Percentiles rank a stretch among this genome's conserved stretches.
These are phyloP conservation scores for Sebastes variabilis DNA, from an alignment of 2,797 vertebrate genomes.

Conservation along the genomic window DNA sequence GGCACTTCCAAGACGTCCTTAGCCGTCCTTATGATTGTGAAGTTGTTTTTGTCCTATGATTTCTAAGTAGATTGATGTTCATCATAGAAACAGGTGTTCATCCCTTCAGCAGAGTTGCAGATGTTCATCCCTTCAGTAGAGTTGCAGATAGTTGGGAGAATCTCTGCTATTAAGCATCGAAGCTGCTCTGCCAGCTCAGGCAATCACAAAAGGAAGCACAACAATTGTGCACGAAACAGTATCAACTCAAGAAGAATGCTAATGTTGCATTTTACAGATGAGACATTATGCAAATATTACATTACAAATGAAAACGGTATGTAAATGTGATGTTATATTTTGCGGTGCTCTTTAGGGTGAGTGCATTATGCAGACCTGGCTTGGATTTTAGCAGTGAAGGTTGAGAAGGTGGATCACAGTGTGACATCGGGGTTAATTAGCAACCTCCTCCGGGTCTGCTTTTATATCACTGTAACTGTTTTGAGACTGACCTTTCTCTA, in stretches of 20 bases:
- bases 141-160: too few relatives aligned
- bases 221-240: slow-evolving; percentile 3
- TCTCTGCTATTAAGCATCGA: too few relatives aligned
- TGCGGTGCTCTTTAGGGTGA: not conserved
- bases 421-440: not conserved
- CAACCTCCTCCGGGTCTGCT: not conserved
- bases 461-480: not conserved
- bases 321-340: slow-evolving; percentile 36
- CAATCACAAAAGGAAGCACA: not conserved
- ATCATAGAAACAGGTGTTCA: not conserved
- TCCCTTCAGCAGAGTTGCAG: too few relatives aligned
- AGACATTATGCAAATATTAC: slow-evolving; percentile 30
- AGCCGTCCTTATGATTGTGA: too few relatives aligned
- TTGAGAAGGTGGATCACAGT: not conserved
- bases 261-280: slow-evolving; percentile 21
- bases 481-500: not conserved
- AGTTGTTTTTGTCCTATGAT: too few relatives aligned
- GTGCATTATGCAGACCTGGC: not conserved
- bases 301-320: slow-evolving; percentile 28
- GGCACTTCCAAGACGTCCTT: too few relatives aligned
- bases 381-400: not conserved
- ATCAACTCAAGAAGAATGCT: slow-evolving; percentile 7
- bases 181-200: too few relatives aligned
- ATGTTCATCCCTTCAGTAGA: not conserved
- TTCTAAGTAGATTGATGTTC: too few relatives aligned